A percentile compares a stretch with the other conserved stretches of the same genome.
Conservation (phyloP, 2,888 invertebrate species). For the Hyposoter didymator region DNA sequence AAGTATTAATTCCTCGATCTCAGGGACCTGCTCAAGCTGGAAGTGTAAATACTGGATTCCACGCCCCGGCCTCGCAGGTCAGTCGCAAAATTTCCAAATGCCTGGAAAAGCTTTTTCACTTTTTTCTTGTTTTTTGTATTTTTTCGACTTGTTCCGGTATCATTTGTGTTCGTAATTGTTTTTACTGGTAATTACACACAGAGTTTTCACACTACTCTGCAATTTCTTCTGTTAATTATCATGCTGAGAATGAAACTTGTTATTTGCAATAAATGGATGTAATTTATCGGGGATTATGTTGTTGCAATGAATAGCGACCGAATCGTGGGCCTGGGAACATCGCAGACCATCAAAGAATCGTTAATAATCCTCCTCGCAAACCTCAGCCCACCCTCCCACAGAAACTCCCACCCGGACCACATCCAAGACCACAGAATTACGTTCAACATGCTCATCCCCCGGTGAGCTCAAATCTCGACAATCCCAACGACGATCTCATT, state of each 20-base stretch:
- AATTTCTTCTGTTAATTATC: background rate
- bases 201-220: background rate
- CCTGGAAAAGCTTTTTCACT: background rate
- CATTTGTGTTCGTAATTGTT: background rate
- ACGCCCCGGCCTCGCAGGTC: conserved; percentile 44
- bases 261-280: background rate
- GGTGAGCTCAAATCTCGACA: conserved; percentile 32
- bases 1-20: background rate
- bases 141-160: background rate
- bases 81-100: conserved; percentile 2
- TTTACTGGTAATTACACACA: background rate
- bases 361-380: conserved; percentile 49
- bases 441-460: conserved; percentile 30
- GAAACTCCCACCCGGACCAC: conserved; percentile 36
- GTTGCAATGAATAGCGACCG: conserved; percentile 18
- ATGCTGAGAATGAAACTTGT: background rate
- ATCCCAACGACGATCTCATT: background rate
- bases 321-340: conserved; percentile 37
- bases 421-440: conserved; percentile 45
- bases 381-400: conserved; percentile 56
- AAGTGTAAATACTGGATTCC: conserved; percentile 55
- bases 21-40: conserved; percentile 63
- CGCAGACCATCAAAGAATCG: conserved; percentile 41
- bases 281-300: conserved; percentile 7
- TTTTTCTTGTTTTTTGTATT: background rate